A percentile compares a stretch with the other conserved stretches of the same genome.
These are phyloP conservation scores for Xiphophorus couchianus DNA, from an alignment of 2,113 vertebrate species.

Conservation along the genomic window DNA sequence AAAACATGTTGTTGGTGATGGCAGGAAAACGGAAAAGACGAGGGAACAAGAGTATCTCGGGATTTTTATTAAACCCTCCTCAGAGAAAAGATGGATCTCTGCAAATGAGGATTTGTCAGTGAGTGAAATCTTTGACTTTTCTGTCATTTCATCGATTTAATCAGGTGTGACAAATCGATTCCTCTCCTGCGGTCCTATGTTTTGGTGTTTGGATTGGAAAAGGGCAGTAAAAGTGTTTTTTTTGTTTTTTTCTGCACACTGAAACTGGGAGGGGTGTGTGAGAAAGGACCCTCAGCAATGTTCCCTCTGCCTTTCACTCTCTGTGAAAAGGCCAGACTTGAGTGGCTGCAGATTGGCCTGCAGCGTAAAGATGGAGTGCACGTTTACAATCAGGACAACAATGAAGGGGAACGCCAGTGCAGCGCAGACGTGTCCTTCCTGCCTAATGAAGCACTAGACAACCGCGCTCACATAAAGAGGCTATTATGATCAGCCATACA, in stretches of 20 bases:
- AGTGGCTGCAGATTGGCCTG: constrained; percentile 60
- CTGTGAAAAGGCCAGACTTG: constrained; percentile 57
- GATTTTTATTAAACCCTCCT: not conserved
- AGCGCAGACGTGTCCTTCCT: constrained; percentile 58
- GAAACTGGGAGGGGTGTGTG: constrained; percentile 23
- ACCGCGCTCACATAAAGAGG: constrained; percentile 48
- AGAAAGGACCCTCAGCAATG: constrained; percentile 24
- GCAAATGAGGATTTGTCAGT: not conserved
- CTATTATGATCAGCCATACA: constrained; percentile 54
- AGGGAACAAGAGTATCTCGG: too few relatives aligned
- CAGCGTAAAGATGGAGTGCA: constrained; percentile 64
- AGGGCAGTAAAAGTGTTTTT: not conserved
- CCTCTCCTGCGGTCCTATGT: constrained; percentile 3
- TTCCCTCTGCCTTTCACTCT: constrained; percentile 47
- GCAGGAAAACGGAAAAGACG: constrained; percentile 22
- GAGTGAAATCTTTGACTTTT: not conserved
- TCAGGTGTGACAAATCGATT: constrained; percentile 26
- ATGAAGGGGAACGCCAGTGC: constrained; percentile 46
- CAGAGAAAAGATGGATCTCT: constrained; percentile 37
- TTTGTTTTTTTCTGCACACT: not conserved
- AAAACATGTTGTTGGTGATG: constrained; percentile 32
- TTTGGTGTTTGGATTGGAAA: constrained; percentile 4
- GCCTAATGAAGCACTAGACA: constrained; percentile 68
- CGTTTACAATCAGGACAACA: constrained; percentile 67
- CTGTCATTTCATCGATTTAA: not conserved